A percentile compares a stretch with the other conserved stretches of the same genome.
phyloP scores from a whole-genome alignment of 2,113 vertebrate species.

The Gasterosteus aculeatus region DNA sequence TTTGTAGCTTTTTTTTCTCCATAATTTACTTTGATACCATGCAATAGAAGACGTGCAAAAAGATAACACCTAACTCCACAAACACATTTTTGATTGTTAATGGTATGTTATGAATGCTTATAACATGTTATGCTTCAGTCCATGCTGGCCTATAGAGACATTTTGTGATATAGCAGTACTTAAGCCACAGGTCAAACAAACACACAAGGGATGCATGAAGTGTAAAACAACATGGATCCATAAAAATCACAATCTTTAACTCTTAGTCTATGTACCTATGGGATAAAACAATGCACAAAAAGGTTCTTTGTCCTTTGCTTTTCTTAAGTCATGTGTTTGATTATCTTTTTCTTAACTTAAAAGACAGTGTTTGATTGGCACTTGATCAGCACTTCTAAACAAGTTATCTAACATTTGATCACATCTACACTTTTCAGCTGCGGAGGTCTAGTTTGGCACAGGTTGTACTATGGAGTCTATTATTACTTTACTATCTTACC shows the following conservation, averaged over 20 bases:
- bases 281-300: slow-evolving; percentile 81
- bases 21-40: slow-evolving; percentile 85
- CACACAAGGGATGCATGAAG: slow-evolving; percentile 83
- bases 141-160: slow-evolving; percentile 87
- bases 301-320: slow-evolving; percentile 80
- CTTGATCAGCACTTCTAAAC: slow-evolving; percentile 86
- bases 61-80: slow-evolving; percentile 86
- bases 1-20: slow-evolving; percentile 71
- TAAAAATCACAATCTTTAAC: slow-evolving; percentile 83
- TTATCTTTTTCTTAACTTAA: slow-evolving; percentile 84
- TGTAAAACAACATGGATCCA: slow-evolving; percentile 83
- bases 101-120: slow-evolving; percentile 86
- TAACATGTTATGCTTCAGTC: slow-evolving; percentile 85
- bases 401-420: slow-evolving; percentile 84
- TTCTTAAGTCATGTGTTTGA: slow-evolving; percentile 80
- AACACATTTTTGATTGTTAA: slow-evolving; percentile 86
- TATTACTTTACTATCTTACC: slow-evolving; percentile 83
- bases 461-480: slow-evolving; percentile 81
- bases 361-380: slow-evolving; percentile 85
- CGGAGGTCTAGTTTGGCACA: slow-evolving; percentile 85
- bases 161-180: slow-evolving; percentile 84
- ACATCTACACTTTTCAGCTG: slow-evolving; percentile 84
- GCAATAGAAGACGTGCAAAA: slow-evolving; percentile 88
- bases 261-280: slow-evolving; percentile 85
- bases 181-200: slow-evolving; percentile 86